Evolutionary conservation across 1,140 invertebrate species (phyloP).

Genomic region (Heliconius himera): DNA sequence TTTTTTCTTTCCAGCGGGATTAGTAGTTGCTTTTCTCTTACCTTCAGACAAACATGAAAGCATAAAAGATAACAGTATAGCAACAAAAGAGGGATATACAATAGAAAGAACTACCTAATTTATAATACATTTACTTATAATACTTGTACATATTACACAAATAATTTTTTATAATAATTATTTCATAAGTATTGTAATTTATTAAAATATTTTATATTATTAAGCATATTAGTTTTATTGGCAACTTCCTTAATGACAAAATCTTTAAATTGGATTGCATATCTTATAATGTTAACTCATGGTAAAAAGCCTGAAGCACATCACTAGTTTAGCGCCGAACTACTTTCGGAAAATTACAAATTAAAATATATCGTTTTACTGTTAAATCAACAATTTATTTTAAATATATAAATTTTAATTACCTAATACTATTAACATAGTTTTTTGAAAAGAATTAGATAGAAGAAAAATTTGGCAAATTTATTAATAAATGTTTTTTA

Average conservation of each 20-base stretch:
- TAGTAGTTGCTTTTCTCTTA: conserved; percentile 49
- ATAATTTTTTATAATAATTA: background rate
- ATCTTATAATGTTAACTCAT: too few species aligned
- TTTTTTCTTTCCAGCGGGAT: conserved; percentile 53
- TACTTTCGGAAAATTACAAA: too few species aligned
- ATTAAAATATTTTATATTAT: background rate
- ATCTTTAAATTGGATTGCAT: too few species aligned
- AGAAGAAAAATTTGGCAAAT: too few species aligned
- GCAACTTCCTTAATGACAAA: background rate
- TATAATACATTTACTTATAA: background rate
- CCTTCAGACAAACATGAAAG: conserved; percentile 40
- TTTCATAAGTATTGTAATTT: background rate
- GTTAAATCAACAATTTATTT: too few species aligned
- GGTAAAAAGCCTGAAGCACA: too few species aligned
- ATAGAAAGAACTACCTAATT: background rate
- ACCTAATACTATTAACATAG: background rate
- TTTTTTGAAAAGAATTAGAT: too few species aligned
- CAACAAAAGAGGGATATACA: background rate
- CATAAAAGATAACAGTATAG: background rate
- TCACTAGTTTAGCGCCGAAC: too few species aligned
- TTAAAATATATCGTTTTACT: too few species aligned
- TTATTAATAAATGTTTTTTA: background rate
- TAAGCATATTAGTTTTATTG: background rate
- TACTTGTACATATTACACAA: background rate
- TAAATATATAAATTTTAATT: too few species aligned